Conservation (phyloP, 2,888 invertebrate genomes). For the Amphimallon solstitiale region DNA sequence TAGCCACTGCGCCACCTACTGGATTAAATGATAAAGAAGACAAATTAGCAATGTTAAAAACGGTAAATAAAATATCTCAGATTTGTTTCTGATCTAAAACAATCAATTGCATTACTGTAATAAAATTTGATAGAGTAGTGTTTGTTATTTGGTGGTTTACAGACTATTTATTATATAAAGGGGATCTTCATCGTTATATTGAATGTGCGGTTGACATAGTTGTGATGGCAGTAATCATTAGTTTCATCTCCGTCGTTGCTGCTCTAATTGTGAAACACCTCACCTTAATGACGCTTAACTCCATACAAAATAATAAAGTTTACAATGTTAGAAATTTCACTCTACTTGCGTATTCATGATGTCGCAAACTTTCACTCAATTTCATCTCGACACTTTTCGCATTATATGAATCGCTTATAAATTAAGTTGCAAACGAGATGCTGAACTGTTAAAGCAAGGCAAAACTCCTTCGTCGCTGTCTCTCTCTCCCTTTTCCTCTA, state of each 20-base stretch:
- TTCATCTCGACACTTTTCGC: slow-evolving; percentile 60
- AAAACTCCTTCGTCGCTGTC: slow-evolving; percentile 41
- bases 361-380: slow-evolving; percentile 60
- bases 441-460: slow-evolving; percentile 53
- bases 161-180: too few relatives aligned
- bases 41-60: too few relatives aligned
- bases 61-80: too few relatives aligned
- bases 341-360: slow-evolving; percentile 48
- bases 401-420: slow-evolving; percentile 63
- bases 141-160: too few relatives aligned
- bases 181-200: too few relatives aligned
- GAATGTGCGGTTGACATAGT: slow-evolving; percentile 23
- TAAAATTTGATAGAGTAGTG: too few relatives aligned
- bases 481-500: slow-evolving; percentile 1
- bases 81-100: too few relatives aligned
- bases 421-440: slow-evolving; percentile 58
- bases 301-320: slow-evolving; percentile 48
- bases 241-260: slow-evolving; percentile 19
- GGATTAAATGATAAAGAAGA: too few relatives aligned
- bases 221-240: neutral
- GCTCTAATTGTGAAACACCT: slow-evolving; percentile 40
- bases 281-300: slow-evolving; percentile 47
- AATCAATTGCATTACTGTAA: too few relatives aligned
- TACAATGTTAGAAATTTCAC: slow-evolving; percentile 44
- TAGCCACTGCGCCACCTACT: too few relatives aligned